A percentile compares a stretch with the other conserved stretches of the same genome.
These are phyloP conservation scores for Drosophila suzukii DNA, from an alignment of 1,140 invertebrate genomes.

Conservation along the genomic window DNA sequence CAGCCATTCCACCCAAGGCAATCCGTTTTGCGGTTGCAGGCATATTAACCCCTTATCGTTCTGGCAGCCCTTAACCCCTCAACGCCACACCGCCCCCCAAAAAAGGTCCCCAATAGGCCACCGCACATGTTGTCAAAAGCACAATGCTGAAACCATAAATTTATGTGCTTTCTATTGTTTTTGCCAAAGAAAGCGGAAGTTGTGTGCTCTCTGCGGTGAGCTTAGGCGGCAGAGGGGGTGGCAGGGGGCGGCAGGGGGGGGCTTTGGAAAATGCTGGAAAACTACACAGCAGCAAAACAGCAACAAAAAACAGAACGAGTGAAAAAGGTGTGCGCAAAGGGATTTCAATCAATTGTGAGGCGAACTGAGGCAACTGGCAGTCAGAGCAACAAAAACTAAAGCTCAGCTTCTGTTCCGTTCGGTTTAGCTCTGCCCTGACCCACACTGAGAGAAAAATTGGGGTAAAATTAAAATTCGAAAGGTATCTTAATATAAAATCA, in stretches of 20 bases:
- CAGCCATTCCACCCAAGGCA: constrained; percentile 45
- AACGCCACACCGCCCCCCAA: background rate
- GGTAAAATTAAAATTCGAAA: background rate
- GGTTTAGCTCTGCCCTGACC: constrained; percentile 24
- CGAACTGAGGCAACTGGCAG: constrained; percentile 62
- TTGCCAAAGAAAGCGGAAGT: constrained; percentile 82
- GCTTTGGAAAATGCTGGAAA: constrained; percentile 12
- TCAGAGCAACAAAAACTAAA: constrained; percentile 73
- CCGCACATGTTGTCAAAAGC: constrained; percentile 78
- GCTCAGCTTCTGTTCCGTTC: constrained; percentile 51
- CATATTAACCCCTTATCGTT: constrained; percentile 81
- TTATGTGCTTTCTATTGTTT: constrained; percentile 82
- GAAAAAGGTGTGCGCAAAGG: constrained; percentile 77
- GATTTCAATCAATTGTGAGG: constrained; percentile 80
- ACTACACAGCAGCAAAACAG: constrained; percentile 48
- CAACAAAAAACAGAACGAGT: constrained; percentile 36
- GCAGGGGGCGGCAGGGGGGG: background rate
- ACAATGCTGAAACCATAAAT: constrained; percentile 83
- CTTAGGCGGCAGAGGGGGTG: constrained; percentile 10
- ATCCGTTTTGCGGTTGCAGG: constrained; percentile 80
- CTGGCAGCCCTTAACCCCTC: constrained; percentile 4
- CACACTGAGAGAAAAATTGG: constrained; percentile 4
- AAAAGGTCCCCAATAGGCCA: constrained; percentile 50
- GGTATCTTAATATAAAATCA: too few species aligned
- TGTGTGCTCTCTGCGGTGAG: constrained; percentile 40